These are phyloP conservation scores for Hafferia zeledoni DNA, from an alignment of 2,797 vertebrate genomes.

Conservation along the genomic window DNA sequence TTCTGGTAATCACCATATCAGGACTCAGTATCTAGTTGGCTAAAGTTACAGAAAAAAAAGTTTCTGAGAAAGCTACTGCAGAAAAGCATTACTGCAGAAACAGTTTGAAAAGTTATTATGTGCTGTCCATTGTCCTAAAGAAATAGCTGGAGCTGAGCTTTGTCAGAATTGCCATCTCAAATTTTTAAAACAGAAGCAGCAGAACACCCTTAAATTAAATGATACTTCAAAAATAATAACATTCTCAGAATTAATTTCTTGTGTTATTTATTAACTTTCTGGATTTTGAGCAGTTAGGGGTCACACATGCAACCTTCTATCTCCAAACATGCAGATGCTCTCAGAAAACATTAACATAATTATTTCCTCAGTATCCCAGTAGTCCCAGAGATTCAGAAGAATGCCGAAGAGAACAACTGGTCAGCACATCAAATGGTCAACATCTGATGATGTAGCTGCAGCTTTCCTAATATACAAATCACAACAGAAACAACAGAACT, in stretches of 20 bases:
- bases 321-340: constrained; percentile 8
- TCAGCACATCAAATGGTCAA: background rate
- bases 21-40: background rate
- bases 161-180: background rate
- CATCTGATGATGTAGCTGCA: background rate
- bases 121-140: background rate
- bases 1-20: background rate
- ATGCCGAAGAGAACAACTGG: constrained; percentile 12
- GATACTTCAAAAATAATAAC: background rate
- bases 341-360: background rate
- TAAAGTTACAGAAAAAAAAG: background rate
- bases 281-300: background rate
- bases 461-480: background rate
- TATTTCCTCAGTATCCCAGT: background rate
- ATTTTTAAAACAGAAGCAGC: background rate
- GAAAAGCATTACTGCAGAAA: background rate
- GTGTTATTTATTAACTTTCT: background rate
- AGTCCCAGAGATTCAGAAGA: background rate
- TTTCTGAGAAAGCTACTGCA: background rate
- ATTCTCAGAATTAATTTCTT: background rate
- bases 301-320: background rate
- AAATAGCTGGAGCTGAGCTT: background rate
- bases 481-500: background rate
- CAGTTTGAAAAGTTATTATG: background rate
- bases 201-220: background rate